Evolutionary conservation across 2,888 invertebrate genomes (phyloP).

Genomic region (Lobophora halterata): DNA sequence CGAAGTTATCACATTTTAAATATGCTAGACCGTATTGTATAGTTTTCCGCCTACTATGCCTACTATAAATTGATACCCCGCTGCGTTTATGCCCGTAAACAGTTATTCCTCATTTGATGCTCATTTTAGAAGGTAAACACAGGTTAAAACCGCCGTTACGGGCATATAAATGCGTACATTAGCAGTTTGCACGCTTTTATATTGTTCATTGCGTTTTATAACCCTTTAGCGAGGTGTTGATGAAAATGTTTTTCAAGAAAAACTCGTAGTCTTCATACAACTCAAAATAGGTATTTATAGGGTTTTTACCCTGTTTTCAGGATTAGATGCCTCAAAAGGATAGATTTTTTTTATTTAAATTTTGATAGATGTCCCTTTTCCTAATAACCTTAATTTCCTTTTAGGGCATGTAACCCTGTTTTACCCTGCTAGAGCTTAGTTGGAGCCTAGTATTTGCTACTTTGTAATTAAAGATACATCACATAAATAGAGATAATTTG

Average conservation of each 20-base stretch:
- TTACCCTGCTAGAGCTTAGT: too few relatives aligned
- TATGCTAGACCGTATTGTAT: constrained; percentile 6
- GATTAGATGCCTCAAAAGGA: too few relatives aligned
- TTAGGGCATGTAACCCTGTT: too few relatives aligned
- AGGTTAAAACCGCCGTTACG: constrained; percentile 58
- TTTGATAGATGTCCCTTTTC: too few relatives aligned
- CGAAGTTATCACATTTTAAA: neutral
- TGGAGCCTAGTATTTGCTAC: too few relatives aligned
- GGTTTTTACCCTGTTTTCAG: too few relatives aligned
- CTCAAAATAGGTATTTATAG: too few relatives aligned
- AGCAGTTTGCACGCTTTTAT: constrained; percentile 47
- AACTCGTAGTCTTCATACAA: neutral
- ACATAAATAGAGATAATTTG: too few relatives aligned
- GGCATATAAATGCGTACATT: constrained; percentile 52
- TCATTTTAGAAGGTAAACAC: constrained; percentile 67
- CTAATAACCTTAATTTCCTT: too few relatives aligned
- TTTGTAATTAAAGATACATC: too few relatives aligned
- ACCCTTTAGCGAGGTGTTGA: constrained; percentile 8
- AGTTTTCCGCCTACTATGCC: constrained; percentile 39
- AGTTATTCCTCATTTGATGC: constrained; percentile 66
- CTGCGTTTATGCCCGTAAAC: constrained; percentile 61
- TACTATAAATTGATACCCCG: constrained; percentile 58
- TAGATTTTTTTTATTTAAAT: too few relatives aligned
- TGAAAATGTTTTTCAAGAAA: constrained; percentile 1
- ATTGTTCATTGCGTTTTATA: constrained; percentile 21